phyloP scores from a whole-genome alignment of 2,113 vertebrate species.

The Procavia capensis region DNA sequence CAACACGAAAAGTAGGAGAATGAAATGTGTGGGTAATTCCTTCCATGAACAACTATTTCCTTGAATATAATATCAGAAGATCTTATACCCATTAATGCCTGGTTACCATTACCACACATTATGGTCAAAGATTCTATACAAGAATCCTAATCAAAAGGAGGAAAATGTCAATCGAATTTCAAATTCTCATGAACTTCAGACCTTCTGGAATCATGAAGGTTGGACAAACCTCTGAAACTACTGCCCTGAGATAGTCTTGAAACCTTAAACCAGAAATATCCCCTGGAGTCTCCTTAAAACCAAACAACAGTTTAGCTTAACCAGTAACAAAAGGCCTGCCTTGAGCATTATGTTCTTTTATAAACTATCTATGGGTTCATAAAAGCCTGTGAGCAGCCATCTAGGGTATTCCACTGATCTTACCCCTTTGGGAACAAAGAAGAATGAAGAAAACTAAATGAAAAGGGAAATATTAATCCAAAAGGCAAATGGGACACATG shows the following conservation, averaged over 20 bases:
- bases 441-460: too few species aligned
- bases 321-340: not conserved
- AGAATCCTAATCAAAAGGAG: not conserved
- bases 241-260: not conserved
- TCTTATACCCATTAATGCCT: too few species aligned
- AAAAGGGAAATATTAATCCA: too few species aligned
- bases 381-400: too few species aligned
- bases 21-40: not conserved
- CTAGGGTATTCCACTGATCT: too few species aligned
- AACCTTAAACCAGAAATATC: not conserved
- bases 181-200: not conserved
- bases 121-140: not conserved
- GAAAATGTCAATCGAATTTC: not conserved
- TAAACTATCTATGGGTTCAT: too few species aligned
- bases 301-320: not conserved
- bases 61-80: not conserved
- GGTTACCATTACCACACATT: not conserved
- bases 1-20: not conserved
- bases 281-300: not conserved
- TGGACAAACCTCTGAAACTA: not conserved
- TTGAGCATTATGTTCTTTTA: not conserved
- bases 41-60: not conserved
- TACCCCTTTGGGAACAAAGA: too few species aligned
- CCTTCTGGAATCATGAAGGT: not conserved
- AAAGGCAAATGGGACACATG: too few species aligned